These are phyloP conservation scores for Oscheius sp. DNA, from an alignment of 2,888 invertebrate species.

Conservation along the genomic window DNA sequence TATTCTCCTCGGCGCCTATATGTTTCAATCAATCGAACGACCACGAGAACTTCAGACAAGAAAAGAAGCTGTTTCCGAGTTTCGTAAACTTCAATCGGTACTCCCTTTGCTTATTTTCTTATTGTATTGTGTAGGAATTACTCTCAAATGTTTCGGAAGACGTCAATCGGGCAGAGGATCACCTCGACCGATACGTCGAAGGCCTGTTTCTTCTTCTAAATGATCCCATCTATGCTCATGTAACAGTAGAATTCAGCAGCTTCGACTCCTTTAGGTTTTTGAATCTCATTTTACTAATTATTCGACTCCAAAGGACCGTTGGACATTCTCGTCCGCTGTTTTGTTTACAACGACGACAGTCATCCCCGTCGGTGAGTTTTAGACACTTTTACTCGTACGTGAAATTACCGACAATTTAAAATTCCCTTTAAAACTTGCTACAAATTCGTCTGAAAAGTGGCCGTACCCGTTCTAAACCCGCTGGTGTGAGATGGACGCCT, in stretches of 20 bases:
- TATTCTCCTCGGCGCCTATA: slow-evolving; percentile 52
- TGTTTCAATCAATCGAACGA: slow-evolving; percentile 49
- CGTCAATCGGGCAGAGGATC: background rate
- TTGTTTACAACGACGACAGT: slow-evolving; percentile 62
- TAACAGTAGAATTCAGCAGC: background rate
- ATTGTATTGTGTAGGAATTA: slow-evolving; percentile 36
- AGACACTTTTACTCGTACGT: too few species aligned
- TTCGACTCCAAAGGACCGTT: slow-evolving; percentile 46
- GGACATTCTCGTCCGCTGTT: slow-evolving; percentile 56
- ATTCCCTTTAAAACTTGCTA: slow-evolving; percentile 9
- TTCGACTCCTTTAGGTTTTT: slow-evolving; percentile 39
- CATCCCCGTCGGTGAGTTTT: slow-evolving; percentile 61
- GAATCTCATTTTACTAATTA: slow-evolving; percentile 40
- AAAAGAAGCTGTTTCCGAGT: slow-evolving; percentile 38
- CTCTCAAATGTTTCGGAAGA: slow-evolving; percentile 36
- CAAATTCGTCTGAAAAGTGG: slow-evolving; percentile 15
- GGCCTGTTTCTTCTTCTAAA: slow-evolving; percentile 46
- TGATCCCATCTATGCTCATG: slow-evolving; percentile 40
- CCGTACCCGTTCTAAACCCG: slow-evolving; percentile 18
- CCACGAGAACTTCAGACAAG: slow-evolving; percentile 46
- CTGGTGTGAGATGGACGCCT: slow-evolving; percentile 7
- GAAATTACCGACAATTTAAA: too few species aligned
- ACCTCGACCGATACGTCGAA: slow-evolving; percentile 47
- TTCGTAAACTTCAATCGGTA: slow-evolving; percentile 36
- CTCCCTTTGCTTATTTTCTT: background rate